A percentile compares a stretch with the other conserved stretches of the same genome.
These are phyloP conservation scores for Apamea crenata DNA, from an alignment of 2,888 invertebrate species.

Conservation along the genomic window DNA sequence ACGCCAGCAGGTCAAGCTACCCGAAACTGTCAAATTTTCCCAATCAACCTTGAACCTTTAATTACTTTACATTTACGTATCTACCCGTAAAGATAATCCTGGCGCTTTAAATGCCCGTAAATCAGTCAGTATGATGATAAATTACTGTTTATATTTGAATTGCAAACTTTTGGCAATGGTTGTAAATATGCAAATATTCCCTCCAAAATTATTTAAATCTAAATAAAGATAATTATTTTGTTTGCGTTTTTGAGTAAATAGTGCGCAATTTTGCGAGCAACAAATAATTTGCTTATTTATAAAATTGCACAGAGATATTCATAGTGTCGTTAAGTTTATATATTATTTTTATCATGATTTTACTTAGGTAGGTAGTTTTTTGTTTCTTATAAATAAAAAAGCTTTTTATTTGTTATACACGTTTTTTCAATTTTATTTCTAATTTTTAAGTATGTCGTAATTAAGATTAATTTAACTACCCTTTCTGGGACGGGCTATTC, in stretches of 20 bases:
- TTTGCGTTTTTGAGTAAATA: not conserved
- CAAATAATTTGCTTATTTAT: not conserved
- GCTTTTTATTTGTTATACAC: too few relatives aligned
- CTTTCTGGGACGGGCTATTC: too few relatives aligned
- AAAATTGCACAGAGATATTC: not conserved
- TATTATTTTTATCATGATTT: not conserved
- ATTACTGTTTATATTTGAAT: slow-evolving; percentile 19
- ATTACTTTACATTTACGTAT: slow-evolving; percentile 3
- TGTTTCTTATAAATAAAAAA: too few relatives aligned
- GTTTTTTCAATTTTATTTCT: too few relatives aligned
- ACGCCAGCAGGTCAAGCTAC: too few relatives aligned
- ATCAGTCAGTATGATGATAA: slow-evolving; percentile 30
- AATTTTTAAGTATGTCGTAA: too few relatives aligned
- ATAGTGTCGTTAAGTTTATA: not conserved
- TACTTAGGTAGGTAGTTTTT: not conserved
- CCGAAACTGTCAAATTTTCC: too few relatives aligned
- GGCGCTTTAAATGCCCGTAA: slow-evolving; percentile 9
- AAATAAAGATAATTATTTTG: not conserved
- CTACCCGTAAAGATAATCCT: not conserved
- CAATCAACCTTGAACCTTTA: too few relatives aligned
- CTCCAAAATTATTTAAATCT: slow-evolving; percentile 13
- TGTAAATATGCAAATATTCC: slow-evolving; percentile 16
- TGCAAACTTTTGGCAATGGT: slow-evolving; percentile 45
- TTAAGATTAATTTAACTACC: too few relatives aligned
- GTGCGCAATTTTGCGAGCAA: not conserved